Evolutionary conservation across 92 coral and sea anemone species (phyloP).

Genomic region (Porites divaricata): DNA sequence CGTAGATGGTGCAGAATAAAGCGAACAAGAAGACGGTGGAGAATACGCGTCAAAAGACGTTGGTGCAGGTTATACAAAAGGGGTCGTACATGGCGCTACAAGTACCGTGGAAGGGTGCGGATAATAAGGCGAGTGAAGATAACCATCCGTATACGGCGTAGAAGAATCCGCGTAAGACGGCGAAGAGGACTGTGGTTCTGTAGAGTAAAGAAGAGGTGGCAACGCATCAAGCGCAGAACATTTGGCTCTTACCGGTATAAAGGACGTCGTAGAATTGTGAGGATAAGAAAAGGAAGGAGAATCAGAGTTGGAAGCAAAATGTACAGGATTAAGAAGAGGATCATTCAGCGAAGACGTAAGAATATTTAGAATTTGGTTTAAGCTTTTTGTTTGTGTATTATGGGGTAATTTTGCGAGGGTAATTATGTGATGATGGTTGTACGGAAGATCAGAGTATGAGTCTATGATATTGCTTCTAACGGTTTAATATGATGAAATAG

Average conservation of each 20-base stretch:
- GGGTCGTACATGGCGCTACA: slow-evolving; percentile 10
- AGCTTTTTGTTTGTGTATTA: not conserved
- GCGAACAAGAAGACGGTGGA: slow-evolving; percentile 11
- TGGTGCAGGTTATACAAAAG: slow-evolving; percentile 7
- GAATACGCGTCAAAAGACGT: slow-evolving; percentile 5
- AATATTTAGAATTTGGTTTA: not conserved
- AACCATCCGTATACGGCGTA: slow-evolving; percentile 3
- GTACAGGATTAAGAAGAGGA: slow-evolving; percentile 5
- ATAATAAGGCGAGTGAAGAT: not conserved
- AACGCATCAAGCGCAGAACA: not conserved
- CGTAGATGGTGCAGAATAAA: slow-evolving; percentile 9
- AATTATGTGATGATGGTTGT: no score
- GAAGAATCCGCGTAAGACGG: slow-evolving; percentile 15
- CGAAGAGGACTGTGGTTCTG: slow-evolving; percentile 3
- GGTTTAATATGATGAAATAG: no score
- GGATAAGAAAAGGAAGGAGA: not conserved
- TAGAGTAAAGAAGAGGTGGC: slow-evolving; percentile 1
- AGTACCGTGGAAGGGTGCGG: not conserved
- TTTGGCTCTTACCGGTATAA: not conserved
- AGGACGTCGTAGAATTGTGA: not conserved
- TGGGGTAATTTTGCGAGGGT: no score
- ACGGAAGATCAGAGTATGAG: no score
- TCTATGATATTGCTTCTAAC: no score
- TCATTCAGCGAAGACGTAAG: slow-evolving; percentile 22
- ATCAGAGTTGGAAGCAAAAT: not conserved